Evolutionary conservation across 2,888 invertebrate species (phyloP).

Genomic region (Pandemis cinnamomeana): DNA sequence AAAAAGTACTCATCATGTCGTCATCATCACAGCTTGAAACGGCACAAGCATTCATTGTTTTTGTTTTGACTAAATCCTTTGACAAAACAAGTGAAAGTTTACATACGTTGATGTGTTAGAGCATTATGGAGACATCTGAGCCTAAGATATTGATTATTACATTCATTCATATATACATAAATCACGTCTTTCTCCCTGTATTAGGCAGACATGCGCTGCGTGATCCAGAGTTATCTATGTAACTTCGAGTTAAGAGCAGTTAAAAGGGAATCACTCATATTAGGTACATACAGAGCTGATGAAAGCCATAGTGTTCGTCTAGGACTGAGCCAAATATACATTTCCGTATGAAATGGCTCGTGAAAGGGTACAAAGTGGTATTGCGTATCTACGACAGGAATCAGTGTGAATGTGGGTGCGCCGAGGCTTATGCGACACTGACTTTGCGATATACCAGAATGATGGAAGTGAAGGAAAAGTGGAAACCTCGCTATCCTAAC

Average conservation of each 20-base stretch:
- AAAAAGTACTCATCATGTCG: no score
- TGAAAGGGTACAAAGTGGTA: slow-evolving; percentile 32
- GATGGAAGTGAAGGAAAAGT: background rate
- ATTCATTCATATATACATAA: no score
- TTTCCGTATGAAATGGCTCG: slow-evolving; percentile 28
- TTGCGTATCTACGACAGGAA: slow-evolving; percentile 8
- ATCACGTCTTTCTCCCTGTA: no score
- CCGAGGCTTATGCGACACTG: background rate
- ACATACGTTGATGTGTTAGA: no score
- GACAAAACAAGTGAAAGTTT: background rate
- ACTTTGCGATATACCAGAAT: background rate
- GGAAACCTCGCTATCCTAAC: no score
- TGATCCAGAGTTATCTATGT: no score
- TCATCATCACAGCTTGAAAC: background rate
- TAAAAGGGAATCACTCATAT: slow-evolving; percentile 1
- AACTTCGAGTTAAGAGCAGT: no score
- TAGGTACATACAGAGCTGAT: background rate
- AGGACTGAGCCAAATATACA: slow-evolving; percentile 38
- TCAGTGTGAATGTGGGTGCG: slow-evolving; percentile 13
- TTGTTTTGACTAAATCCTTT: slow-evolving; percentile 1
- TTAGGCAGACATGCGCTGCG: no score
- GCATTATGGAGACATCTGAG: background rate
- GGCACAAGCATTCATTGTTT: background rate
- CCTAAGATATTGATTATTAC: background rate
- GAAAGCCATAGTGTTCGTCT: slow-evolving; percentile 29